These are phyloP conservation scores for Drosophila eugracilis DNA, from an alignment of 1,140 invertebrate species.

Conservation along the genomic window DNA sequence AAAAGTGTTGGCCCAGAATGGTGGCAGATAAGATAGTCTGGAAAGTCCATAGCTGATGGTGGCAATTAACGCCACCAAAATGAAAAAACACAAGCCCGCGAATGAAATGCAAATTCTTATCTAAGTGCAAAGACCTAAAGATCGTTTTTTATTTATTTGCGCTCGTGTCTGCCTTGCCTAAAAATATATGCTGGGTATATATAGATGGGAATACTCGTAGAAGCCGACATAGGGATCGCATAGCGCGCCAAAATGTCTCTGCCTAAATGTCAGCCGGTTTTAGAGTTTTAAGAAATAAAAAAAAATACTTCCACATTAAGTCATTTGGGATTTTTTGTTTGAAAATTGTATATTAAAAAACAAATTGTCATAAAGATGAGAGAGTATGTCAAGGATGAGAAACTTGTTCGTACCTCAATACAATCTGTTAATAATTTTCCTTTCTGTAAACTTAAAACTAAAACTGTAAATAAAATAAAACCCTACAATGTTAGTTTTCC, in stretches of 20 bases:
- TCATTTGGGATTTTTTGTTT: too few relatives aligned
- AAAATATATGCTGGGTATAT: constrained; percentile 26
- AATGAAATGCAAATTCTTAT: constrained; percentile 64
- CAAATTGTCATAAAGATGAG: too few relatives aligned
- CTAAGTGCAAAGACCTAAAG: constrained; percentile 57
- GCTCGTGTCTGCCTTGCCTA: constrained; percentile 41
- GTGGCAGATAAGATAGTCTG: constrained; percentile 26
- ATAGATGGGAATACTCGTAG: not conserved
- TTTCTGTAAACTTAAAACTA: too few relatives aligned
- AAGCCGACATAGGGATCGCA: constrained; percentile 12
- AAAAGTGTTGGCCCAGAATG: not conserved
- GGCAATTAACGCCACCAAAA: constrained; percentile 38
- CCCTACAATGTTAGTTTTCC: too few relatives aligned
- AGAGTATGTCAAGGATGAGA: too few relatives aligned
- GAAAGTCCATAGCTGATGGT: constrained; percentile 19
- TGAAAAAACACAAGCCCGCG: constrained; percentile 5
- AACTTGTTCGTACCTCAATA: too few relatives aligned
- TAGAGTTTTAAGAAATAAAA: not conserved
- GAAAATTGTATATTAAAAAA: too few relatives aligned
- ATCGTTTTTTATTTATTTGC: constrained; percentile 43
- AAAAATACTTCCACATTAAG: too few relatives aligned
- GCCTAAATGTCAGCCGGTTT: constrained; percentile 29
- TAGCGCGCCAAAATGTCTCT: constrained; percentile 38
- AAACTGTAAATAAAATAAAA: too few relatives aligned
- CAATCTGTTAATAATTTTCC: too few relatives aligned